Conservation (phyloP, 1,140 invertebrate species). For the Heliconius himera region DNA sequence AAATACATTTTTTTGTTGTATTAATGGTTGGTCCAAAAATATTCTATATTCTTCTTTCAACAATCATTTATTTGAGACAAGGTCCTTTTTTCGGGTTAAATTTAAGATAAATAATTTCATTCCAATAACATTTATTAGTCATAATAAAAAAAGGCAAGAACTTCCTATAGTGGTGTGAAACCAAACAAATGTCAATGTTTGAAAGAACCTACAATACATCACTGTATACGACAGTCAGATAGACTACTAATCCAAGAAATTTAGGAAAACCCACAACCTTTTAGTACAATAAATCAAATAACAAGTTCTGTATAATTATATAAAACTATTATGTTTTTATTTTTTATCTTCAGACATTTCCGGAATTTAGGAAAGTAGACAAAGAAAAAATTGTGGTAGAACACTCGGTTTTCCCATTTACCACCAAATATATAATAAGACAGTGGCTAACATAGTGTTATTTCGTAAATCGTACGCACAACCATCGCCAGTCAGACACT, state of each 20-base stretch:
- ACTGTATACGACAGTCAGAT: neutral
- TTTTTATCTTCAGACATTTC: neutral
- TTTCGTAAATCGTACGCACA: too few species aligned
- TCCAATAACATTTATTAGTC: neutral
- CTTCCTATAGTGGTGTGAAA: neutral
- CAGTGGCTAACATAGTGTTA: too few species aligned
- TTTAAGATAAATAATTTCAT: neutral
- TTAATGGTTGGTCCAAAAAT: too few species aligned
- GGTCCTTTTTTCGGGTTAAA: too few species aligned
- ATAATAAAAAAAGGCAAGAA: neutral
- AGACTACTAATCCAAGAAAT: neutral
- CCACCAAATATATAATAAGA: too few species aligned
- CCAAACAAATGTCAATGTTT: slow-evolving; percentile 1
- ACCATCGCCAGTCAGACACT: too few species aligned
- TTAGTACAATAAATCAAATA: neutral
- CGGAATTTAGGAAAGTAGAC: neutral
- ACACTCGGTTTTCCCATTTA: too few species aligned
- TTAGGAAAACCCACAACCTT: slow-evolving; percentile 8
- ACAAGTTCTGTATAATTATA: neutral
- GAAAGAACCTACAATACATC: neutral
- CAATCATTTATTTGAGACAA: too few species aligned
- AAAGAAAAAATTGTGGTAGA: too few species aligned
- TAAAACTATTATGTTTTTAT: neutral
- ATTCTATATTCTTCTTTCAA: too few species aligned
- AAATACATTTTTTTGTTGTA: too few species aligned